These are phyloP conservation scores for Ceratina australensis DNA, from an alignment of 1,140 invertebrate genomes.

Conservation along the genomic window DNA sequence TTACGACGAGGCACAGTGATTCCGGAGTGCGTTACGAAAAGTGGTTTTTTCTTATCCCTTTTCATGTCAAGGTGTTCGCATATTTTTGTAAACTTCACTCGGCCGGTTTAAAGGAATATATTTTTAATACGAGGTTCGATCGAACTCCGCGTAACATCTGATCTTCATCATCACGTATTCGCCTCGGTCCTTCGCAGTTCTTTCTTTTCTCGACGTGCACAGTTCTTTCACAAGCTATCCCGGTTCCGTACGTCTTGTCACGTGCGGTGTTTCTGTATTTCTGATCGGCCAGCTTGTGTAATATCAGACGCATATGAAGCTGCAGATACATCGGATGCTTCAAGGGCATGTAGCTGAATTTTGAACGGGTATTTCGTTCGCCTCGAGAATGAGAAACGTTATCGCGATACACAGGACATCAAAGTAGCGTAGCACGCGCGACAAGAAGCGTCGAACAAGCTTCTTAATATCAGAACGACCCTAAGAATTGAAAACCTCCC, in stretches of 20 bases:
- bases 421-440: not conserved
- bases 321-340: not conserved
- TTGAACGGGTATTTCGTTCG: not conserved
- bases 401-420: not conserved
- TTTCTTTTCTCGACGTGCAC: not conserved
- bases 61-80: no score
- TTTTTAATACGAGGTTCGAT: no score
- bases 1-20: no score
- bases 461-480: no score
- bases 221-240: not conserved
- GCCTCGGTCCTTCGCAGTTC: not conserved
- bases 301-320: conserved; percentile 1
- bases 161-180: not conserved
- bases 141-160: no score
- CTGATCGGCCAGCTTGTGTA: not conserved
- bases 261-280: not conserved
- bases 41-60: no score
- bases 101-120: no score
- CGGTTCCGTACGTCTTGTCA: not conserved
- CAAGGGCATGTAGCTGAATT: not conserved
- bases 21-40: no score
- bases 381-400: not conserved
- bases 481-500: no score
- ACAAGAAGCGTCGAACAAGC: no score
- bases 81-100: no score